A percentile compares a stretch with the other conserved stretches of the same genome.
These are phyloP conservation scores for Scylla paramamosain DNA, from an alignment of 1,140 invertebrate genomes.

Conservation along the genomic window DNA sequence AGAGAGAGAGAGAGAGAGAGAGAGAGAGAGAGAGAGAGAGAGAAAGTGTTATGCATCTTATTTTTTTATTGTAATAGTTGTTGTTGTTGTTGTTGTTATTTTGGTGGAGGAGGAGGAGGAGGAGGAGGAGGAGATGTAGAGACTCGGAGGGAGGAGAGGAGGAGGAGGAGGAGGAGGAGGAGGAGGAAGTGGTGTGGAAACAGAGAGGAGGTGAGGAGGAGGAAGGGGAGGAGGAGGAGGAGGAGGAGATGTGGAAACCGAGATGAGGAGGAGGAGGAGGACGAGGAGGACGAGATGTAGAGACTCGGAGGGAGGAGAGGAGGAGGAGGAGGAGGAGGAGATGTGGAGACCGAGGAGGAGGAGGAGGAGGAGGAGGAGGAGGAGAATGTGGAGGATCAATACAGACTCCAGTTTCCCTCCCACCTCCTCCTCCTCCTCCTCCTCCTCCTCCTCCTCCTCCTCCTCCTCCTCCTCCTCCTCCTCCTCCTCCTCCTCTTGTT, in stretches of 20 bases:
- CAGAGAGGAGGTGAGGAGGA: not conserved
- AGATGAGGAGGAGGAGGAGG: not conserved
- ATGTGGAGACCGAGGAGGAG: not conserved
- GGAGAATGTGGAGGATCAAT: conserved; percentile 4
- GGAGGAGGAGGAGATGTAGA: too few species aligned
- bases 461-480: not conserved
- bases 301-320: too few species aligned
- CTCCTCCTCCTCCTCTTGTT: not conserved
- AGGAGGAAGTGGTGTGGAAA: not conserved
- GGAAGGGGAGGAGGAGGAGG: not conserved
- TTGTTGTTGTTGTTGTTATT: too few species aligned
- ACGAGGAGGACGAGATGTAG: too few species aligned
- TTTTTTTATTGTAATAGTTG: too few species aligned
- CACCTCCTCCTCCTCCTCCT: not conserved
- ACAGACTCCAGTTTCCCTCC: conserved; percentile 22
- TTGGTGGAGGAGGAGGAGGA: not conserved
- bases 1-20: too few species aligned
- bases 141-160: too few species aligned
- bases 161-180: not conserved
- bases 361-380: not conserved
- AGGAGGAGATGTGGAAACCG: not conserved
- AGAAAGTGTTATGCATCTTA: too few species aligned
- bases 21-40: too few species aligned
- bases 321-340: not conserved
- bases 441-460: not conserved